Base-by-base conservation (phyloP, 2,888 invertebrate species). In the Aleiodes alternator region DNA sequence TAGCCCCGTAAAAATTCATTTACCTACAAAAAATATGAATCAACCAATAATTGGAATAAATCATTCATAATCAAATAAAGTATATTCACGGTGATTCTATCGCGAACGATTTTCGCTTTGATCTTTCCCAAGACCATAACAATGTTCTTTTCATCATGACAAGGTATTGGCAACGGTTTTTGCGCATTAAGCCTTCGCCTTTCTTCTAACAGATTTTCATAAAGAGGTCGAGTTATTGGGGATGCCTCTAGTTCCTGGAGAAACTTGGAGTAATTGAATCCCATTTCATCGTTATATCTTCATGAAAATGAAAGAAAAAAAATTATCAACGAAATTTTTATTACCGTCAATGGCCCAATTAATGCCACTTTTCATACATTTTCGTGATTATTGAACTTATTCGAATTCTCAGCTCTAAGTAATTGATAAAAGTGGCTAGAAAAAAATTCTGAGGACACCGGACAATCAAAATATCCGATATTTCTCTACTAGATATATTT, bases 191-290 rank as follows among this genome's bases (percentile, higher is more conserved):
- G 75, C 75, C 81, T 85, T 66, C 85, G 88, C 84, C 89, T 90
- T 48, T 89, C 87, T 14, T 87, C 83, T 16, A 90, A 76, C 78
- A 90, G 88, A 8, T 86, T 84, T 53, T 85, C 76, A 72, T 89
- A 91, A 87, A 91, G 77, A 7, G 91, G 90, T 76, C 87, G 85
- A 73, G 90, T 90, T 43, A 88, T 81, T 4, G 87, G 83, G 70
- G 85, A 85, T 0, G 91, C 87, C 80, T 92, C 91, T 16, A 93
- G 92, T 89, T 95, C 95, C 74, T 92, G 92, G 71, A 96, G 89
- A 81, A 96, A 93, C 82, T 91, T 91, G 78, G 91, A 91, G 85
- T 95, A 96, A 90, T 93, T 93, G 88, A 96, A 95, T 29, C 95
- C 96, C 84, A 93, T 89, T 85, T 95, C 94, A 87, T 95, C 94